Conservation (phyloP, 2,888 invertebrate genomes). For the Fragum fragum region DNA sequence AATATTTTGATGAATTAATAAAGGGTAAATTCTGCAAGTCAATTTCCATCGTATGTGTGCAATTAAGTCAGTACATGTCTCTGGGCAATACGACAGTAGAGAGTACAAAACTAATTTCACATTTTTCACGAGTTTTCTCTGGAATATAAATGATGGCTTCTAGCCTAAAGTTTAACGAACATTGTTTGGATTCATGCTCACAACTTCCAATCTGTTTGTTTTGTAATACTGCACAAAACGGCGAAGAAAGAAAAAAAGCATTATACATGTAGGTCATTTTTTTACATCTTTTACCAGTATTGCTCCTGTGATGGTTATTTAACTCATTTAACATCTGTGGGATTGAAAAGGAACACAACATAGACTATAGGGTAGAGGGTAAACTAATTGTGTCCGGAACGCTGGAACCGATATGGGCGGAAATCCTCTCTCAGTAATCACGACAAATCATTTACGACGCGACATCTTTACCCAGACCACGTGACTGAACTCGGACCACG, state of each 20-base stretch:
- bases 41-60: neutral
- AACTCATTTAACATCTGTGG: too few relatives aligned
- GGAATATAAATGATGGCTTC: neutral
- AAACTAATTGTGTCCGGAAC: slow-evolving; percentile 23
- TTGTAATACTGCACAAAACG: too few relatives aligned
- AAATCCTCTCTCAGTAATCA: slow-evolving; percentile 25
- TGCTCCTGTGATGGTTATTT: too few relatives aligned
- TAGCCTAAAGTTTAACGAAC: neutral
- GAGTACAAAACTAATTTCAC: neutral
- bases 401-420: slow-evolving; percentile 11
- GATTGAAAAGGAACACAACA: too few relatives aligned
- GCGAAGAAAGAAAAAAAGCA: too few relatives aligned
- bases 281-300: too few relatives aligned
- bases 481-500: neutral
- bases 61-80: neutral
- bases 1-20: too few relatives aligned
- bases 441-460: slow-evolving; percentile 17
- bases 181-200: too few relatives aligned
- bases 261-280: too few relatives aligned
- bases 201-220: too few relatives aligned
- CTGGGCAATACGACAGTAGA: neutral
- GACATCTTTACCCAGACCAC: neutral
- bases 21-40: neutral
- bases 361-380: neutral
- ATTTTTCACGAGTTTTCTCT: neutral